Conservation (phyloP, 30 jellyfish, hydroid and myxozoan genomes). For the Morbakka virulenta region DNA sequence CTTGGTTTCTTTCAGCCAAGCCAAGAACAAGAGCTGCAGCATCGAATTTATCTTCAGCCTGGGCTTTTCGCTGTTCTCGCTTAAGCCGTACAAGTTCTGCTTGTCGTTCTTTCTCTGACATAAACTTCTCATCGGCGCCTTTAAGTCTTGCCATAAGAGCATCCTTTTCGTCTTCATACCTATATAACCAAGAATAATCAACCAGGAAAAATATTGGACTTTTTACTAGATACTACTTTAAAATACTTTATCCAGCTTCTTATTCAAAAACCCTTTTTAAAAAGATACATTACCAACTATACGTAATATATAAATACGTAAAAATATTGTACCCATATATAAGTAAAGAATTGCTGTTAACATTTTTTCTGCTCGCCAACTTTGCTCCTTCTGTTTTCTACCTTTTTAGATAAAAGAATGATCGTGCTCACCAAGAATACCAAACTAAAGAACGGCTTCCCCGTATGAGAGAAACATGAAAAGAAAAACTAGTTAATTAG, state of each 20-base stretch:
- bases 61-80: conserved; percentile 83
- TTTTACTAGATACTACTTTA: not conserved
- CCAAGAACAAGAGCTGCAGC: conserved; percentile 95
- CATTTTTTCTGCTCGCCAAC: no score
- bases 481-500: no score
- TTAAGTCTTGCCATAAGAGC: conserved; percentile 73
- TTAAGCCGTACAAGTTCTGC: conserved; percentile 76
- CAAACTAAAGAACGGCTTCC: no score
- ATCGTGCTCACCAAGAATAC: no score
- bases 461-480: no score
- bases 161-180: conserved; percentile 87
- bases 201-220: not conserved
- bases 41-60: conserved; percentile 88
- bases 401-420: no score
- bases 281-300: no score
- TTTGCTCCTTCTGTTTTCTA: no score
- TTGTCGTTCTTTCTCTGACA: conserved; percentile 83
- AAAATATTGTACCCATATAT: no score
- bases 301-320: no score
- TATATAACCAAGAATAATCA: not conserved
- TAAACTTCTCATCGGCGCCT: conserved; percentile 77
- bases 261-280: not conserved
- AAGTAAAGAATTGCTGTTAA: no score
- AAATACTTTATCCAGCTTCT: not conserved
- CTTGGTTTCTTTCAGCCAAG: conserved; percentile 85